A percentile compares a stretch with the other conserved stretches of the same genome.
phyloP scores from a whole-genome alignment of 2,797 vertebrate species.

The Lithobates pipiens region DNA sequence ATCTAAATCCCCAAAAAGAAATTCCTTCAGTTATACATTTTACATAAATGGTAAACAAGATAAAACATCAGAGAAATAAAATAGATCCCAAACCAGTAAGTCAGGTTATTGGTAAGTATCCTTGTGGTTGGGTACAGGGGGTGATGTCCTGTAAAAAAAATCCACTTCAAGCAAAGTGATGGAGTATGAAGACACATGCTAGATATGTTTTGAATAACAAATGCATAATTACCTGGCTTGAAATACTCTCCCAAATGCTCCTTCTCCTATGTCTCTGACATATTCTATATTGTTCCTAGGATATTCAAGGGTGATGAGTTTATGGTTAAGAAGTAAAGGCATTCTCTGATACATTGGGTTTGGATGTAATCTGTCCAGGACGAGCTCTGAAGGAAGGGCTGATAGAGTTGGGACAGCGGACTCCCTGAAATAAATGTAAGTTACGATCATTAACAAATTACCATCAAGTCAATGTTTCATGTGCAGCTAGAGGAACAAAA shows the following conservation, averaged over 20 bases:
- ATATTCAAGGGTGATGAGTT: constrained; percentile 92
- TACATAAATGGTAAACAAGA: no score
- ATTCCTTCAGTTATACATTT: no score
- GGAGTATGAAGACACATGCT: background rate
- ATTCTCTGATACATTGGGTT: constrained; percentile 98
- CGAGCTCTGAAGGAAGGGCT: constrained; percentile 90
- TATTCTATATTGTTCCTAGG: constrained; percentile 98
- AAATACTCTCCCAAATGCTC: constrained; percentile 96
- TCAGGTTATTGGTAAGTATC: no score
- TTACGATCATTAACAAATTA: background rate
- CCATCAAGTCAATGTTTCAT: background rate
- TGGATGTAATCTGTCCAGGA: constrained; percentile 93
- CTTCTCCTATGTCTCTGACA: constrained; percentile 95
- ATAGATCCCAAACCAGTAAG: no score
- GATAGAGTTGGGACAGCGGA: constrained; percentile 86
- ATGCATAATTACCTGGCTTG: constrained; percentile 86
- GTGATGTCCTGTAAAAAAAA: no score
- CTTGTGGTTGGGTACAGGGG: no score
- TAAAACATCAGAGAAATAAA: no score
- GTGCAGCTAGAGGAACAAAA: background rate
- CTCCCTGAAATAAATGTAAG: constrained; percentile 73
- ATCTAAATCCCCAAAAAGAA: no score
- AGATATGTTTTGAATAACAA: background rate
- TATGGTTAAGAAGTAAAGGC: constrained; percentile 93
- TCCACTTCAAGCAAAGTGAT: no score